A percentile compares a stretch with the other conserved stretches of the same genome.
These are phyloP conservation scores for Lycopodina hypogea DNA, from an alignment of 37 sponge, comb jelly and placozoan genomes.

Conservation along the genomic window DNA sequence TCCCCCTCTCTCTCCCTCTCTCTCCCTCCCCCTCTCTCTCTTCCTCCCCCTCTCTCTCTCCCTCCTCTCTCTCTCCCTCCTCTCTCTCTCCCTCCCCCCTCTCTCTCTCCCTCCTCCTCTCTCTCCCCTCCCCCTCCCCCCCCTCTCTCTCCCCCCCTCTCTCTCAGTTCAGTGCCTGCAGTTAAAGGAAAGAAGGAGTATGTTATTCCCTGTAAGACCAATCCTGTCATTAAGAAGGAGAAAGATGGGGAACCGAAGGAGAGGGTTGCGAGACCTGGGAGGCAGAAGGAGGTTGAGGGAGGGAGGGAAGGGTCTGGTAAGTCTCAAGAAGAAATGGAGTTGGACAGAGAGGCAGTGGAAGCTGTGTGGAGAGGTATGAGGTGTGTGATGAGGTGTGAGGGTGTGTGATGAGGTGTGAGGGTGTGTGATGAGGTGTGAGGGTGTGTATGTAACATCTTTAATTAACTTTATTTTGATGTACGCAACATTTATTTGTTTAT, in stretches of 20 bases:
- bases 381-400: neutral
- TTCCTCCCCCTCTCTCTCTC: neutral
- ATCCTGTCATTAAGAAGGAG: constrained; percentile 39
- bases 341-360: constrained; percentile 66
- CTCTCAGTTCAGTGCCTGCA: neutral
- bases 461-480: no score
- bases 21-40: neutral
- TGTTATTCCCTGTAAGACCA: constrained; percentile 22
- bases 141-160: neutral
- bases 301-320: constrained; percentile 5
- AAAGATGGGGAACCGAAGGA: constrained; percentile 6
- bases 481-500: no score
- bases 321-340: constrained; percentile 28
- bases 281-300: neutral
- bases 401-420: neutral
- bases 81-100: neutral
- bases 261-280: neutral
- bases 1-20: neutral
- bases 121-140: neutral
- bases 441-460: no score
- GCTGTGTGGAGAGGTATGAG: constrained; percentile 65
- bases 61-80: neutral
- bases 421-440: neutral
- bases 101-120: neutral
- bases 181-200: constrained; percentile 39